phyloP scores from a whole-genome alignment of 2,888 invertebrate species.

The Cylloceria caligata region DNA sequence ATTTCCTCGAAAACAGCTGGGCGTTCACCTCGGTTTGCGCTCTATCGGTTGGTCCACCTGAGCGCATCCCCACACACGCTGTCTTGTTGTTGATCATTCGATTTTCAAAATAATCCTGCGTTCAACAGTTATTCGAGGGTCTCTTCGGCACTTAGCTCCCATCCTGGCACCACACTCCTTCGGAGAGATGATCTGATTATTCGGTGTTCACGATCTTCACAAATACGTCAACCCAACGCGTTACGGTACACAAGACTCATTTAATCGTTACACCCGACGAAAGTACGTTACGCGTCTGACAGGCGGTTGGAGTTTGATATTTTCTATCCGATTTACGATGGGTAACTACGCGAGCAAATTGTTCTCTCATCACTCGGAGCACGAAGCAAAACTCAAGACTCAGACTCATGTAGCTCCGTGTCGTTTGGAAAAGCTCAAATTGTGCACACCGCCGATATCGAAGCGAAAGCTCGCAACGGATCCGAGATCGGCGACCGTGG shows the following conservation, averaged over 20 bases:
- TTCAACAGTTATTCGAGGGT: conserved; percentile 19
- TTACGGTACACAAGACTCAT: not conserved
- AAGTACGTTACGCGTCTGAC: conserved; percentile 50
- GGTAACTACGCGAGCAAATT: conserved; percentile 76
- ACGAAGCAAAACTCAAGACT: conserved; percentile 57
- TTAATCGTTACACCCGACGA: not conserved
- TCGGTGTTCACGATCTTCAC: not conserved
- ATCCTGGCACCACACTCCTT: not conserved
- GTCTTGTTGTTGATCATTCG: conserved; percentile 36
- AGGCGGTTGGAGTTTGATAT: not conserved
- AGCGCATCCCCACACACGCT: not conserved
- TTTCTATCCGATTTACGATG: conserved; percentile 66
- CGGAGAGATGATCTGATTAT: conserved; percentile 1
- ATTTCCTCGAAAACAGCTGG: not conserved
- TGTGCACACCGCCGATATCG: conserved; percentile 72
- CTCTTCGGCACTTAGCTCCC: not conserved
- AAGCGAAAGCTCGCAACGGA: conserved; percentile 70
- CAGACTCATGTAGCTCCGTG: conserved; percentile 12
- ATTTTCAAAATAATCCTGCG: conserved; percentile 50
- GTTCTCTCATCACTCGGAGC: conserved; percentile 66
- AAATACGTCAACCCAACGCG: not conserved
- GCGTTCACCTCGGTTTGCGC: conserved; percentile 22
- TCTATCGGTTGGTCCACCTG: conserved; percentile 19
- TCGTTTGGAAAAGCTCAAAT: conserved; percentile 51
- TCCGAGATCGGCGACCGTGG: conserved; percentile 77